Evolutionary conservation across 2,797 vertebrate genomes (phyloP), one percentile per base, ranked within the genome.

Genomic region (Acropternis orthonyx): DNA sequence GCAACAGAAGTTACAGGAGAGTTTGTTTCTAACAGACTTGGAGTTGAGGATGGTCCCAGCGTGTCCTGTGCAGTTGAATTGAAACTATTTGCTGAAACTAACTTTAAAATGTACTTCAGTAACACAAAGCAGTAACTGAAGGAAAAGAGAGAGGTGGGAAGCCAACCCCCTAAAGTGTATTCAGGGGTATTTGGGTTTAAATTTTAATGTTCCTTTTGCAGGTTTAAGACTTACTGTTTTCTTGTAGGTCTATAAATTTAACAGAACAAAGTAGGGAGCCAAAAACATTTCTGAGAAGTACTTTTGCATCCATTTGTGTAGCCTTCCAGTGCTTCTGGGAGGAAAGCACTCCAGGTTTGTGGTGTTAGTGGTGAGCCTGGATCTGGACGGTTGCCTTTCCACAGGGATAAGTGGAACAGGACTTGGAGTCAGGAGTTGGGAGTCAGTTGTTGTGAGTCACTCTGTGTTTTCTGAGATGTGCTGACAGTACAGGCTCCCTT

Each of bases 391-490:
- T 16, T 80, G n/a, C 18, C 55, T 59, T 49, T 59, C 21, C 17
- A 15, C 0, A 2, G 36, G 71, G 17, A 68, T 5, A 34, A 67
- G 24, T 7, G 48, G 37, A 68, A 28, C 20, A 18, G 44, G 36
- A 23, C 9, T 5, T 41, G 30, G 32, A 51, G 37, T 58, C 30
- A 22, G 27, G 49, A 18, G 11, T 6, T 51, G 26, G 23, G 51
- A 4, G 7, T 52, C 74, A 49, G 28, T 23, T 2, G 0, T 58
- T 20, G 4, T 1, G 21, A 56, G 18, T 37, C 2, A 1, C 22
- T 80, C 44, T 18, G 0, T 0, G 1, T 59, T 72, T 28, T 23
- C 62, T 16, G 37, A 65, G 41, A 9, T 14, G 23, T 43, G 27
- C 26, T 68, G 61, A 26, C 16, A 34, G 7, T 10, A 7, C 14